Base-by-base conservation (phyloP, 2,888 invertebrate species). In the Synergus laeviventris region DNA sequence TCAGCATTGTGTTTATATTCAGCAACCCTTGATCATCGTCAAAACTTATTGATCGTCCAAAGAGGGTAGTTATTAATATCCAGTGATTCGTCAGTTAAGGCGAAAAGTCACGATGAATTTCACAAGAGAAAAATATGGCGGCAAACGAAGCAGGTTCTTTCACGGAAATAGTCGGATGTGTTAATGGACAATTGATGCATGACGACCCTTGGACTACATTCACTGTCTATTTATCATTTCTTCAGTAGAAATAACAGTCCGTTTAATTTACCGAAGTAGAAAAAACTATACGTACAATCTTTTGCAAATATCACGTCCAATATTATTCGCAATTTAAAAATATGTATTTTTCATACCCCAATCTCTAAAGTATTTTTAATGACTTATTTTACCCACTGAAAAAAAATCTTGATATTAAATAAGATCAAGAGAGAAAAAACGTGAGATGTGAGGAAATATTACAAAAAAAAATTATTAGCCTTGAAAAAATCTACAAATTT, bases 51-150 rank as follows among this genome's bases (percentile, higher is more conserved):
- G 54, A 54, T 54, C 18, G 18, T 18, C 18, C 9, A 16, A 18
- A 54, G 18, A 18, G 54, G 9, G 18, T 18, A 54, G 18, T 54
- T 18, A 54, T 11, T 39, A 39, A 39, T 39, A 39, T 1, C 54
- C n/a, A 54, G 54, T 11, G 54, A 54, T 54, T 54, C 18, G 18
- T n/a, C 18, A 11, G 18, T 54, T 54, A 9, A 54, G 54, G 11
- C 11, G 54, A 54, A 54, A 54, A 54, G 54, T 54, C 54, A 54
- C 54, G 54, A 54, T 54, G 54, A 54, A 54, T 54, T 9, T 54
- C 54, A 8, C 8, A 18, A 18, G 9, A 18, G 54, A 18, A 54
- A 54, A 54, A 54, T 54, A 18, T 54, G 54, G 54, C 54, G 11
- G 54, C 18, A 54, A 54, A 54, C 54, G 18, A 9, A 18, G 18